Evolutionary conservation across 2,113 vertebrate genomes (phyloP), one percentile per base, ranked within the genome.

Genomic region (Ardeotis arabs): DNA sequence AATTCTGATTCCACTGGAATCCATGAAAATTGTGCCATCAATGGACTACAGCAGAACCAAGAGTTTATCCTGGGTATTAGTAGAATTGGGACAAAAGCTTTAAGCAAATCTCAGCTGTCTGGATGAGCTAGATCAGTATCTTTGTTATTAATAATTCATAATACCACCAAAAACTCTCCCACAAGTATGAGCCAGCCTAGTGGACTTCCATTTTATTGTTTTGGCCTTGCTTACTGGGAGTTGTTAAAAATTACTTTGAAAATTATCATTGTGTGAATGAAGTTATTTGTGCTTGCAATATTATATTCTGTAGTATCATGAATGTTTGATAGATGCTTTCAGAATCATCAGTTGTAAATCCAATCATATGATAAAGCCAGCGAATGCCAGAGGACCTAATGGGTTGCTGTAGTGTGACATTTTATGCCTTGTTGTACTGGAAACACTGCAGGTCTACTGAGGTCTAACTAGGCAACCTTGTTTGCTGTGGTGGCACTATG

Each of bases 401-500:
- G n/a, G 13, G 4, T 53, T 69, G 13, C 45, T 52, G 9, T 20
- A 64, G 3, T 24, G 17, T 62, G 33, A 39, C 3, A 49, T 49
- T 91, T 82, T 87, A 37, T 37, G 29, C 29, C 12, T 24, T 15
- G 8, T 27, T 47, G 75, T 35, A 60, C 18, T 29, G 76, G 41
- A 80, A 86, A 76, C 52, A 10, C 35, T 80, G 23, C 3, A 13
- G 31, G 14, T 1, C 28, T 27, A 75, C 85, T 73, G 60, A 76
- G 49, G 27, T 44, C 45, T 74, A 1, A 33, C 5, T 55, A 47
- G 39, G 12, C 18, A 70, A 25, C 10, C 29, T 58, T 47, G 11
- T 39, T 66, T 25, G 12, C 45, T 58, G 33, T 16, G 22, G 14
- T n/a, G 50, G 45, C 15, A 24, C n/a, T 17, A 4, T 0, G 1